phyloP scores from a whole-genome alignment of 2,888 invertebrate species.

The Eudemis profundana region DNA sequence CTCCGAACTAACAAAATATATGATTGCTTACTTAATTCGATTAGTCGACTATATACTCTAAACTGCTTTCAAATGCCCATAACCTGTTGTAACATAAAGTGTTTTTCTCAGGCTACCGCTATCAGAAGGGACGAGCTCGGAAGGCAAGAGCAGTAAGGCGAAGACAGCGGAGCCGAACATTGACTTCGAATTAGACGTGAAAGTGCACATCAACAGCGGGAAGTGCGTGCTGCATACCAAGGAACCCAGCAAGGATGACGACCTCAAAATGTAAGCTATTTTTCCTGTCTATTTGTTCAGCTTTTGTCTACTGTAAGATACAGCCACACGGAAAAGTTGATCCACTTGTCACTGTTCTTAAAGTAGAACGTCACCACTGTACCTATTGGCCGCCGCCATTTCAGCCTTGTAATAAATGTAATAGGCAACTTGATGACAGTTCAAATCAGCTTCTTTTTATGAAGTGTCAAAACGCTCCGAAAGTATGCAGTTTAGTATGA shows the following conservation, averaged over 20 bases:
- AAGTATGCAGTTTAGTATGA: too few species aligned
- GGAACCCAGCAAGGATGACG: conserved; percentile 89
- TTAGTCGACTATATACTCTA: too few species aligned
- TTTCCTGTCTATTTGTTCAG: neutral
- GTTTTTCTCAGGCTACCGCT: neutral
- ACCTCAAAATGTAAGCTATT: conserved; percentile 85
- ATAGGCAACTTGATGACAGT: too few species aligned
- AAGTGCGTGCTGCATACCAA: conserved; percentile 98
- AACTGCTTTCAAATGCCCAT: neutral
- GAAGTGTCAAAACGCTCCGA: too few species aligned
- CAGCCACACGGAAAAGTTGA: too few species aligned
- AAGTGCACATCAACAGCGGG: conserved; percentile 98
- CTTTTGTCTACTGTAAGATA: neutral
- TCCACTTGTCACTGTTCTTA: too few species aligned
- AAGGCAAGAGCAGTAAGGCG: conserved; percentile 72
- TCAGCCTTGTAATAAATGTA: too few species aligned
- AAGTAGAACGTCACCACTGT: too few species aligned
- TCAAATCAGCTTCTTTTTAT: too few species aligned
- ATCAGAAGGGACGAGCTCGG: conserved; percentile 49
- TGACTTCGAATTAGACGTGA: conserved; percentile 97
- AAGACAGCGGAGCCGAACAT: conserved; percentile 95
- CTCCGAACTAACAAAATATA: too few species aligned
- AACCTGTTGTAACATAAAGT: neutral
- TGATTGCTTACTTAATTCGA: too few species aligned
- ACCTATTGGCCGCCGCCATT: too few species aligned